Evolutionary conservation across 2,113 vertebrate species (phyloP), one percentile per base, ranked within the genome.

Genomic region (Verasper variegatus): DNA sequence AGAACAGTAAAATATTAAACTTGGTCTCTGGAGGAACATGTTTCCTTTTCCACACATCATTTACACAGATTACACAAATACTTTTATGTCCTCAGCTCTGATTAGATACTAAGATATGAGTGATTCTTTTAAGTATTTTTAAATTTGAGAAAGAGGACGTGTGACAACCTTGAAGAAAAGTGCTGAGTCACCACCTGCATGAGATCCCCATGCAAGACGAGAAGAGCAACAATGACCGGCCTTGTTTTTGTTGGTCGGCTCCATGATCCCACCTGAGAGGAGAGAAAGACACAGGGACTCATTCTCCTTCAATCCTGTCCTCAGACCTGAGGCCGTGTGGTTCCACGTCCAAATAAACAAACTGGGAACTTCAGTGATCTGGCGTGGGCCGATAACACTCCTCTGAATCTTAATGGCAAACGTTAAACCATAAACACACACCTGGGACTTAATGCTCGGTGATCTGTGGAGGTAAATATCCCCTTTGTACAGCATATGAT

Each of bases 131-230:
- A 24, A 27, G 17, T 12, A 12, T 42, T 80, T 31, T 0, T 0
- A 18, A 27, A 78, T 70, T 20, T 76, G 20, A 55, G 18, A 58
- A 64, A 60, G 23, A 37, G n/a, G 52, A 49, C 65, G 51, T 64
- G 37, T 42, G 64, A 65, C 54, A 87, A 85, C 81, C 81, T 86
- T 61, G 78, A 65, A 49, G 49, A 71, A 88, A 88, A 80, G 64
- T 18, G 85, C 76, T 75, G 85, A 85, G 71, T 93, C 88, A 92
- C 71, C 13, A 26, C 62, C 27, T 77, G 78, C 90, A 91, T 90
- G 67, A 89, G 74, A 84, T 56, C n/a, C 52, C 60, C 12, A 23
- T 24, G 31, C 18, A 49, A 15, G 15, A 52, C 4, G 11, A 68
- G 35, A 51, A 42, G n/a, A 20, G 58, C 37, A 78, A 93, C 92